Evolutionary conservation across 2,888 invertebrate genomes (phyloP).

Genomic region (Galerucella calmariensis): DNA sequence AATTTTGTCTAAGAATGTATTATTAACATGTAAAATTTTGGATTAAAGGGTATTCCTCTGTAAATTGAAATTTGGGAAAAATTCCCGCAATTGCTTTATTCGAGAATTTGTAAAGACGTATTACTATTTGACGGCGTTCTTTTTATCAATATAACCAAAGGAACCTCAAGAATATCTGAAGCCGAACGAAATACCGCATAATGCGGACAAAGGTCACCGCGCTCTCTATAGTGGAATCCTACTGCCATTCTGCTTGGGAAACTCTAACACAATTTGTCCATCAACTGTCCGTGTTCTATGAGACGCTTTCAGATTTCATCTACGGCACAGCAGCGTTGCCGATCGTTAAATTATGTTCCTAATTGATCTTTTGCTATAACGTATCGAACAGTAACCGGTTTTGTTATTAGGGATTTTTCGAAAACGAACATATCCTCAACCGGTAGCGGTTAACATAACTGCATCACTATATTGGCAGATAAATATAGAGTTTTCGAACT

Average conservation of each 20-base stretch:
- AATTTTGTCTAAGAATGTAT: too few relatives aligned
- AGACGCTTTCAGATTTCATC: slow-evolving; percentile 55
- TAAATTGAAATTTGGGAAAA: too few relatives aligned
- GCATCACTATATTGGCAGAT: too few relatives aligned
- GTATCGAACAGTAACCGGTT: slow-evolving; percentile 19
- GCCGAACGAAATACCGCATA: slow-evolving; percentile 31
- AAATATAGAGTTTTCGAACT: too few relatives aligned
- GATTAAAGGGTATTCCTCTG: too few relatives aligned
- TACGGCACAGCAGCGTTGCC: slow-evolving; percentile 27
- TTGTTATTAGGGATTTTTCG: neutral
- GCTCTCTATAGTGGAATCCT: slow-evolving; percentile 34
- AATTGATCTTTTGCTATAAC: neutral
- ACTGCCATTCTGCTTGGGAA: slow-evolving; percentile 47
- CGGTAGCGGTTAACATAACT: too few relatives aligned
- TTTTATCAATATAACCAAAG: neutral
- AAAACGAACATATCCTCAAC: too few relatives aligned
- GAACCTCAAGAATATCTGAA: neutral
- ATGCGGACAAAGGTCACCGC: slow-evolving; percentile 37
- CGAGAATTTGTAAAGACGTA: neutral
- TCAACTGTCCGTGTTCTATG: slow-evolving; percentile 57
- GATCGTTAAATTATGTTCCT: slow-evolving; percentile 36
- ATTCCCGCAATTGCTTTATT: neutral
- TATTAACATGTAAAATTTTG: too few relatives aligned
- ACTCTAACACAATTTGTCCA: slow-evolving; percentile 59
- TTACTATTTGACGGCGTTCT: neutral